Evolutionary conservation across 2,797 vertebrate species (phyloP), one percentile per base, ranked within the genome.

Genomic region (Thamnophis elegans): DNA sequence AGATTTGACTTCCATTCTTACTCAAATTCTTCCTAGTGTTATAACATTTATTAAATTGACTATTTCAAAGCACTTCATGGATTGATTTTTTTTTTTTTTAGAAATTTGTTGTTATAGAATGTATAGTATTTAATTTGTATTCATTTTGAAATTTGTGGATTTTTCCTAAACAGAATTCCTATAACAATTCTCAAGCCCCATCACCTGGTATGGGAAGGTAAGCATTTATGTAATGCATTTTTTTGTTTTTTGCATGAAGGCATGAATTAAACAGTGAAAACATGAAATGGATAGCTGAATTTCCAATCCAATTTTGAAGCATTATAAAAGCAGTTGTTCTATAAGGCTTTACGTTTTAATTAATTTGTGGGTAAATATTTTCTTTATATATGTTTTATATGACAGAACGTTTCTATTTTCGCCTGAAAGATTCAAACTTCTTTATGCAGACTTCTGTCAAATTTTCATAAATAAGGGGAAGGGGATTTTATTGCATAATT

Each of bases 161-260:
- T 96, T 96, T 93, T 85, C 90, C 91, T 60, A 0, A 94, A 92
- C 97, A 99, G 99, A 99, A 99, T 97, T 99, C 99, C 92, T 98
- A 99, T 90, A 99, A 98, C 96, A 99, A 99, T 97, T 99, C 98
- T 97, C 99, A 99, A 98, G 99, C 99, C 94, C 99, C 99, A 32
- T 99, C 99, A 97, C 99, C 99, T 97, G 99, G 99, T 95, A 98
- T 99, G 97, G 99, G 98, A 98, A 99, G 99, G 99, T 99, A 98
- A 98, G 98, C 94, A 88, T 59, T 93, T 86, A 82, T 88, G 55
- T 47, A 91, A 42, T 92, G 18, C 0, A 36, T 58, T 5, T 28
- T 55, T 87, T 28, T 28, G 32, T 32, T 10, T 28, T 56, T 82
- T 88, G 7, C 20, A 62, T 28, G 22, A 51, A 59, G 28, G 5